Evolutionary conservation across 2,797 vertebrate genomes (phyloP).

Genomic region (Malurus splendens): DNA sequence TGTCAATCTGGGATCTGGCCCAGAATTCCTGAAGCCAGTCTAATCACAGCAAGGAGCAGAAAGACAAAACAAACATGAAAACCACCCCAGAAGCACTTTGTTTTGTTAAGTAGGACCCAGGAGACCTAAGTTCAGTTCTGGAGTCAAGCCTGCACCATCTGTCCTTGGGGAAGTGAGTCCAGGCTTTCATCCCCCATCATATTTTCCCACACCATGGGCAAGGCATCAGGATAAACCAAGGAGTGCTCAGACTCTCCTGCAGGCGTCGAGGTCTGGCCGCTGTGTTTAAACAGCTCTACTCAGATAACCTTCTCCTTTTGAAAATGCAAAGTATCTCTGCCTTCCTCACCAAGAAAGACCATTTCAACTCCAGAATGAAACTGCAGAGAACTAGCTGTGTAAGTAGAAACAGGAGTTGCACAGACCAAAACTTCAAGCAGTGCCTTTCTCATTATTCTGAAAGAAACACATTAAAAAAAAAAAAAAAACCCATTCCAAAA

Average conservation of each 20-base stretch:
- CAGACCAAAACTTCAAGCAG: neutral
- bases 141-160: neutral
- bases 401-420: neutral
- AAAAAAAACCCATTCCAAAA: neutral
- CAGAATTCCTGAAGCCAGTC: neutral
- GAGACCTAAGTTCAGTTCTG: neutral
- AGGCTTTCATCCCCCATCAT: neutral
- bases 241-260: neutral
- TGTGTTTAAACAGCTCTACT: neutral
- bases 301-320: neutral
- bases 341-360: neutral
- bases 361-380: neutral
- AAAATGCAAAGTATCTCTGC: neutral
- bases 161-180: neutral
- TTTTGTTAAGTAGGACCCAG: slow-evolving; percentile 18
- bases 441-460: neutral
- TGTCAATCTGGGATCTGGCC: neutral
- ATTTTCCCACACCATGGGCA: slow-evolving; percentile 24
- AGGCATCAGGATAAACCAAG: neutral
- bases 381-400: neutral
- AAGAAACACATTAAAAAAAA: neutral
- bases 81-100: neutral
- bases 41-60: neutral
- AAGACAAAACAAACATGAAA: slow-evolving; percentile 15
- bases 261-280: neutral